Evolutionary conservation across 2,113 vertebrate species (phyloP).

Genomic region (Dasyornis broadbenti): DNA sequence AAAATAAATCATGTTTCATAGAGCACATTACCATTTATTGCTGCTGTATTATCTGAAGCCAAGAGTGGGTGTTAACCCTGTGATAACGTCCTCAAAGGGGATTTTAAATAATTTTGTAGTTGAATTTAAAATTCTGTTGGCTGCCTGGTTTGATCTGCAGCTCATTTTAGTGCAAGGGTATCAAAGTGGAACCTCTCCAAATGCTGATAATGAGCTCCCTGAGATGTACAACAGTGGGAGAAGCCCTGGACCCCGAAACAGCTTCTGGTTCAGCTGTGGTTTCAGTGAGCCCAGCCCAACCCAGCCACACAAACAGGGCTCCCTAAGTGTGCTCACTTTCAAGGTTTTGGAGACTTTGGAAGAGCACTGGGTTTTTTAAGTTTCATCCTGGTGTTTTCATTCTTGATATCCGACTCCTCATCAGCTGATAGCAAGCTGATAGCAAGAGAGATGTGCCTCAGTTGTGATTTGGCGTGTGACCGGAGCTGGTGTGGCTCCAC

Average conservation of each 20-base stretch:
- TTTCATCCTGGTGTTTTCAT: neutral
- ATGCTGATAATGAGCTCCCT: neutral
- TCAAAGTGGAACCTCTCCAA: neutral
- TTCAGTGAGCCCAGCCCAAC: neutral
- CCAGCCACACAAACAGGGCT: neutral
- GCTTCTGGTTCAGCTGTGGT: neutral
- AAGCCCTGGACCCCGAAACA: fast-evolving
- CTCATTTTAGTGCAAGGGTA: neutral
- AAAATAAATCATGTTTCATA: conserved; percentile 40
- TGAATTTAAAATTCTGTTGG: neutral
- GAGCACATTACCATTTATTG: neutral
- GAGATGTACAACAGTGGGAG: fast-evolving
- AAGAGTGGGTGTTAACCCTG: conserved; percentile 13
- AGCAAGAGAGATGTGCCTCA: fast-evolving
- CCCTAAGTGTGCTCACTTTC: neutral
- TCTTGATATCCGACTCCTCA: neutral
- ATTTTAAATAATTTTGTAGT: neutral
- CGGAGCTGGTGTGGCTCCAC: neutral
- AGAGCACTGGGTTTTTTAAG: neutral
- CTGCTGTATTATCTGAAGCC: neutral
- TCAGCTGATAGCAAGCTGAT: neutral
- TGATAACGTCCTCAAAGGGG: conserved; percentile 2
- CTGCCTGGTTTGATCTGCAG: neutral
- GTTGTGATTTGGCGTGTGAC: fast-evolving
- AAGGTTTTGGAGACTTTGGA: neutral